phyloP scores from a whole-genome alignment of 2,797 vertebrate species.

The Antennarius maculatus region DNA sequence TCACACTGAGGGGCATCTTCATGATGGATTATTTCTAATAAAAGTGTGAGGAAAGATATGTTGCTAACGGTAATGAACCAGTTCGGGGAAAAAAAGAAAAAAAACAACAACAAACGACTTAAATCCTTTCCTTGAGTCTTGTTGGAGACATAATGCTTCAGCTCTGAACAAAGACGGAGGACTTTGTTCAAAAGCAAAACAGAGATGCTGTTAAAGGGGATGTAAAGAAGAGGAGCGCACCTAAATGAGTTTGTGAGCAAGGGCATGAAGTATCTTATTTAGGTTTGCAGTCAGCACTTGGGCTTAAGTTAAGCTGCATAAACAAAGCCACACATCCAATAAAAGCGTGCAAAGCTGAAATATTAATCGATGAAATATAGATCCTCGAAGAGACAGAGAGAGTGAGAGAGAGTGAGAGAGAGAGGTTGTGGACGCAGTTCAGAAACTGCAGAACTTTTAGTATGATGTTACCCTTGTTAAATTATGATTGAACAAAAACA shows the following conservation, averaged over 20 bases:
- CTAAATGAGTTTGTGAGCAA: conserved; percentile 44
- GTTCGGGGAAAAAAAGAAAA: conserved; percentile 2
- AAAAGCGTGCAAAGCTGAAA: neutral
- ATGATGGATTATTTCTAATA: neutral
- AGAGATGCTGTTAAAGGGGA: conserved; percentile 47
- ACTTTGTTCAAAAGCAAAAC: conserved; percentile 60
- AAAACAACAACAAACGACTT: conserved; percentile 33
- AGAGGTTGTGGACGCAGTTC: conserved; percentile 10
- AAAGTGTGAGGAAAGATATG: conserved; percentile 35
- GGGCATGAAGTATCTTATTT: conserved; percentile 40
- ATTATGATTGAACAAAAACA: no score
- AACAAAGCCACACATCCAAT: conserved; percentile 35
- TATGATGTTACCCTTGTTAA: no score
- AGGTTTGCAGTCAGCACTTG: conserved; percentile 13
- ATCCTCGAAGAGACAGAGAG: conserved; percentile 19
- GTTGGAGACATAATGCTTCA: conserved; percentile 32
- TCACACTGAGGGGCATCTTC: no score
- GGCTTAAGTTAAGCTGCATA: conserved; percentile 27
- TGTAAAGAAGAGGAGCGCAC: conserved; percentile 39
- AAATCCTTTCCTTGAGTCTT: conserved; percentile 27
- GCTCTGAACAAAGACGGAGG: conserved; percentile 28
- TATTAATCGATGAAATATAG: conserved; percentile 18
- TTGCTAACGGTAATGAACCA: conserved; percentile 38
- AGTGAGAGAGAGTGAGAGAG: conserved; percentile 8
- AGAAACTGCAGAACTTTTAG: neutral